Percentiles rank a stretch among this genome's conserved stretches.
Conservation (phyloP, 1,140 invertebrate species). For the Drosophila yakuba region DNA sequence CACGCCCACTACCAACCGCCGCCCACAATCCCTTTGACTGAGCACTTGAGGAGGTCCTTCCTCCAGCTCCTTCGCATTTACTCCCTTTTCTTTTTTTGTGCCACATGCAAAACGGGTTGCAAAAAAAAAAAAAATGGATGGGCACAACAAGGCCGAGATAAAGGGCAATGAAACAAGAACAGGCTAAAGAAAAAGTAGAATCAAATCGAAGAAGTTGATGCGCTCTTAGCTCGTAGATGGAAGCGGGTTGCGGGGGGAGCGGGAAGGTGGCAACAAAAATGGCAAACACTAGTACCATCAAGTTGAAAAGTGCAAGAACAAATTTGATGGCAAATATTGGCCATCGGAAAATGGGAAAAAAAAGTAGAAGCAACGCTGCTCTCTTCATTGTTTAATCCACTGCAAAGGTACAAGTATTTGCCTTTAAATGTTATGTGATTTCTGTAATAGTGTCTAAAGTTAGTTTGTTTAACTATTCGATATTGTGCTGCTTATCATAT, state of each 20-base stretch:
- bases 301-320: background rate
- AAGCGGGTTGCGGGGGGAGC: too few species aligned
- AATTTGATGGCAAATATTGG: background rate
- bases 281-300: background rate
- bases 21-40: conserved; percentile 9
- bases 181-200: background rate
- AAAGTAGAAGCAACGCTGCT: too few species aligned
- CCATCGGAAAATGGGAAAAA: too few species aligned
- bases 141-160: conserved; percentile 22
- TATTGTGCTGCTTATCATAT: too few species aligned
- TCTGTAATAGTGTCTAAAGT: too few species aligned
- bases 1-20: background rate
- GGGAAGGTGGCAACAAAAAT: background rate
- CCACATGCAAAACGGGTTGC: conserved; percentile 17
- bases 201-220: conserved; percentile 34
- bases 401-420: too few species aligned
- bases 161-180: conserved; percentile 12
- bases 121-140: conserved; percentile 10
- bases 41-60: conserved; percentile 15
- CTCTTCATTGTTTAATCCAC: too few species aligned
- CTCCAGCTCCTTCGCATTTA: too few species aligned
- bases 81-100: conserved; percentile 1
- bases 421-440: too few species aligned
- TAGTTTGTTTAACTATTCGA: too few species aligned
- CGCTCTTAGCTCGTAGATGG: background rate